Base-by-base conservation (phyloP, 1,140 invertebrate genomes). In the Charaxes varanes region DNA sequence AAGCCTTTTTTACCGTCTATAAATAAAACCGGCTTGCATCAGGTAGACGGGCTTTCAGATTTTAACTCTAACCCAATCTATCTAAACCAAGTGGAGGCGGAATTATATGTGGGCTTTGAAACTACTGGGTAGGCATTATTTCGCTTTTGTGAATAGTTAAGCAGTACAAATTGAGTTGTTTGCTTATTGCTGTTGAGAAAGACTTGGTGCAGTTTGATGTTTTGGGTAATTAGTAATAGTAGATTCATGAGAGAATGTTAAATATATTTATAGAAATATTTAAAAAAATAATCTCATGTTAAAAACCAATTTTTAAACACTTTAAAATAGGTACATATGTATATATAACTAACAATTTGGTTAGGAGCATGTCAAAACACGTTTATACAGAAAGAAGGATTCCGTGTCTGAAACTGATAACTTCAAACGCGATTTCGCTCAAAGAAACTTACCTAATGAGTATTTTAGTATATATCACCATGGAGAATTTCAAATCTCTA, bases 101-200 rank as follows among this genome's bases (percentile, higher is more conserved):
- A 62, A 62, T 63, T 63, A 62, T 57, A 54, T 50, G 48, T 53
- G 45, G 30, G 55, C 62, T 62, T 56, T 53, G 53, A 59, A 60
- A 62, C 60, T 61, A 63, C 44, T 37, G 27, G 41, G 36, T 53
- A 40, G 41, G 32, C 45, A 64, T 52, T 60, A 61, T 65, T 55
- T 48, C 51, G 56, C 66, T 67, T 68, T 69, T 66, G 60, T 62
- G 57, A 65, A 58, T 60, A 60, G 37, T 24, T 38, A 41, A 63
- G 52, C 51, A 53, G 47, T 34, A 32, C 32, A 56, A 61, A 66
- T 61, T 61, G 60, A 62, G 60, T 66, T 62, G 59, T 60, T 60
- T 54, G 48, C 37, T 27, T 47, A 50, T 53, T 24, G 41, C 41
- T 16, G 24, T 28, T 26, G 27, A 28, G 27, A 28, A 28, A 28